phyloP scores from a whole-genome alignment of 2,797 vertebrate species.

The Zalophus californianus region DNA sequence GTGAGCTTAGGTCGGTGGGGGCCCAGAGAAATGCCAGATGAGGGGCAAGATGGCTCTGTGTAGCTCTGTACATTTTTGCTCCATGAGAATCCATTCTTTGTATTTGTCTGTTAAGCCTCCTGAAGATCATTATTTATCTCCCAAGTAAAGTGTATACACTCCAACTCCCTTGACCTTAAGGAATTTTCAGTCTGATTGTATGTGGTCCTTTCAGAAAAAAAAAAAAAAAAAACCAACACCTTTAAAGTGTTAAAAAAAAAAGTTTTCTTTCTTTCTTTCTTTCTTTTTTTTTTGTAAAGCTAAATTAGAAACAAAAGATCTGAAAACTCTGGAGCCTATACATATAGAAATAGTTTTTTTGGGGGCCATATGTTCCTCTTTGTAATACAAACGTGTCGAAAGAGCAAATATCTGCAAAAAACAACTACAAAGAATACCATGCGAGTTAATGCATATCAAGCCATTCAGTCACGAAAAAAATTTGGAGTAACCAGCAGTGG shows the following conservation, averaged over 20 bases:
- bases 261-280: no score
- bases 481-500: constrained; percentile 83
- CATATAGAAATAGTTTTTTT: constrained; percentile 74
- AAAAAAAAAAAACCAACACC: not conserved
- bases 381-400: constrained; percentile 88
- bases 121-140: constrained; percentile 58
- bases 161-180: constrained; percentile 33
- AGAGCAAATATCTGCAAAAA: constrained; percentile 87
- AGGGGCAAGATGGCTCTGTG: not conserved
- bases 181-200: constrained; percentile 72
- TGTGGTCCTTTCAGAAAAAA: constrained; percentile 54
- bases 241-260: constrained; percentile 62
- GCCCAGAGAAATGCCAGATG: not conserved
- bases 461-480: constrained; percentile 84
- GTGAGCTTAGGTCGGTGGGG: not conserved
- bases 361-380: constrained; percentile 83
- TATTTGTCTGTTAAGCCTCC: constrained; percentile 53
- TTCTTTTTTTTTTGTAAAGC: not conserved
- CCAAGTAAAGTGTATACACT: constrained; percentile 40
- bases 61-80: not conserved
- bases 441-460: constrained; percentile 84
- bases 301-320: constrained; percentile 79
- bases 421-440: constrained; percentile 87
- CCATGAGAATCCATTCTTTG: not conserved
- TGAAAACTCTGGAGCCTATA: constrained; percentile 72